phyloP scores from a whole-genome alignment of 2,888 invertebrate genomes.

The Tachina lurida region DNA sequence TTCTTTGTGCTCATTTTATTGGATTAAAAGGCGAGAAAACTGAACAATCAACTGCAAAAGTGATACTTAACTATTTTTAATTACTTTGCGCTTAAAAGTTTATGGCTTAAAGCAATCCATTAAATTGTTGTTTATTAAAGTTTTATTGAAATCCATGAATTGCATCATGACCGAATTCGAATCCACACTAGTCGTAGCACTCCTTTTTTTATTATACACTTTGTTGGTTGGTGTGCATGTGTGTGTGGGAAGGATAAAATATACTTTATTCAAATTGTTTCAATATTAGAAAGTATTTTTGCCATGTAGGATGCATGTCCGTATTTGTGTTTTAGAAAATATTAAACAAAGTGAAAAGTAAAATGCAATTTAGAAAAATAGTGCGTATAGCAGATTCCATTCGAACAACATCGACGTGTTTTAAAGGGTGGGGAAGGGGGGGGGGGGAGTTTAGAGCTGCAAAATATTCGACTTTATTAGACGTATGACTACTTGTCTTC shows the following conservation, averaged over 20 bases:
- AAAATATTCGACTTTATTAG: no score
- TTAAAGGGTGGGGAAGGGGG: no score
- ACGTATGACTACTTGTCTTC: no score
- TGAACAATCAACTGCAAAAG: conserved; percentile 16
- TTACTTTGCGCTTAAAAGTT: conserved; percentile 66
- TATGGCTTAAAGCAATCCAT: conserved; percentile 60
- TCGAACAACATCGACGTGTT: background rate
- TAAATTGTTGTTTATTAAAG: conserved; percentile 41
- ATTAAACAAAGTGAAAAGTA: conserved; percentile 10
- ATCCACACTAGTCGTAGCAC: background rate
- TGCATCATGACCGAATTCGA: conserved; percentile 40
- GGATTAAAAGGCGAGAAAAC: background rate
- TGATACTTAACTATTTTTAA: conserved; percentile 61
- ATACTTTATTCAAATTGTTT: conserved; percentile 33
- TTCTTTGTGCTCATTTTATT: background rate
- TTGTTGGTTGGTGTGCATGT: background rate
- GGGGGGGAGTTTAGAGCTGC: no score
- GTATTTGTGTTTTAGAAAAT: conserved; percentile 16
- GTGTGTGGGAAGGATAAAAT: background rate
- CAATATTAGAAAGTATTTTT: conserved; percentile 27
- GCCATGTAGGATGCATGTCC: background rate
- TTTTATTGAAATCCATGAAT: conserved; percentile 37
- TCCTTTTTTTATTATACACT: background rate
- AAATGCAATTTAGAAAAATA: conserved; percentile 16
- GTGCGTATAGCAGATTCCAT: background rate